phyloP scores from a whole-genome alignment of 2,888 invertebrate genomes.

The Argyresthia albistria region DNA sequence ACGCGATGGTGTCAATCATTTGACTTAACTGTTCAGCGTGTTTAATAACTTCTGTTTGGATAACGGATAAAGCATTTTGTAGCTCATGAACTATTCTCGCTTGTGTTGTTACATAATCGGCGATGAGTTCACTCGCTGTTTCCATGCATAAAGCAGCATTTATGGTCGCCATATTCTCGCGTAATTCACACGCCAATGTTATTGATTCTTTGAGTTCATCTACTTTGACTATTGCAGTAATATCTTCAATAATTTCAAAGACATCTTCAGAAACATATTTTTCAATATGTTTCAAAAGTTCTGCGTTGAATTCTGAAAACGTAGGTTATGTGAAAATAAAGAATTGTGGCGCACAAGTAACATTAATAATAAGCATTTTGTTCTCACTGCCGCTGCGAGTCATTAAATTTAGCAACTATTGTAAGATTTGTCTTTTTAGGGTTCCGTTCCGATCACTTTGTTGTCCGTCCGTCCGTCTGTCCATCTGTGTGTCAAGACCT shows the following conservation, averaged over 20 bases:
- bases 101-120: neutral
- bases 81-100: constrained; percentile 12
- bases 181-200: constrained; percentile 16
- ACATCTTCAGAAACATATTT: constrained; percentile 22
- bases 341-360: no score
- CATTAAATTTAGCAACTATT: no score
- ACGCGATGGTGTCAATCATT: neutral
- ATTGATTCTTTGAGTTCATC: constrained; percentile 21
- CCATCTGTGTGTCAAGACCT: no score
- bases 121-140: neutral
- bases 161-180: constrained; percentile 11
- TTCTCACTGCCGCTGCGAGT: no score
- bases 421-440: no score
- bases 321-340: neutral
- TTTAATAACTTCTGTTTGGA: constrained; percentile 18
- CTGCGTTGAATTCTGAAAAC: constrained; percentile 3
- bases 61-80: constrained; percentile 19
- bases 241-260: constrained; percentile 15
- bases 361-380: no score
- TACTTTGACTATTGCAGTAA: constrained; percentile 15
- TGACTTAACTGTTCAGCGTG: neutral
- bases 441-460: no score
- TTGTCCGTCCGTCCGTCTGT: no score
- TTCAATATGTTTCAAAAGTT: constrained; percentile 21
- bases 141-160: neutral